Evolutionary conservation across 2,888 invertebrate genomes (phyloP).

Genomic region (Pachydiplax longipennis): DNA sequence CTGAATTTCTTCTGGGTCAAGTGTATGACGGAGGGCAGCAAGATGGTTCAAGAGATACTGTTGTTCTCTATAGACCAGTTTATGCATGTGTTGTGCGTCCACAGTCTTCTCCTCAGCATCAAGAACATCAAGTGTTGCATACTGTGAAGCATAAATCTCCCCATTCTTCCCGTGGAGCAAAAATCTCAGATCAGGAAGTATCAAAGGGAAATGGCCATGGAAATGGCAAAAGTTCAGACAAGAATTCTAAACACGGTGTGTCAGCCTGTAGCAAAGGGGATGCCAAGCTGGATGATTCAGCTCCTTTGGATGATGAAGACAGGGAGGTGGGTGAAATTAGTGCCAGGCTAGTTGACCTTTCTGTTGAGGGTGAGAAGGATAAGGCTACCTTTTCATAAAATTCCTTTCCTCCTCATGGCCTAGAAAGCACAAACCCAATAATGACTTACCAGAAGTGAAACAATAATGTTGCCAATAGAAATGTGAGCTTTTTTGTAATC

Average conservation of each 20-base stretch:
- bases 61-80: slow-evolving; percentile 72
- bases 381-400: neutral
- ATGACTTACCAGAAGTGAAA: slow-evolving; percentile 14
- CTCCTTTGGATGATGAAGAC: slow-evolving; percentile 26
- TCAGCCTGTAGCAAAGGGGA: neutral
- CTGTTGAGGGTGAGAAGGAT: slow-evolving; percentile 1
- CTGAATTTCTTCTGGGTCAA: slow-evolving; percentile 79
- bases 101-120: neutral
- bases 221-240: neutral
- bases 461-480: slow-evolving; percentile 31
- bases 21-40: slow-evolving; percentile 72
- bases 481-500: slow-evolving; percentile 27
- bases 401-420: neutral
- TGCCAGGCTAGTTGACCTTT: slow-evolving; percentile 29
- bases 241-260: neutral
- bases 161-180: neutral
- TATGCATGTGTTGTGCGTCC: slow-evolving; percentile 62
- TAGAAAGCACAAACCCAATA: slow-evolving; percentile 12
- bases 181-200: neutral
- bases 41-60: slow-evolving; percentile 62
- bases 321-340: slow-evolving; percentile 43
- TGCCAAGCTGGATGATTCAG: neutral
- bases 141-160: slow-evolving; percentile 12
- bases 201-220: neutral
- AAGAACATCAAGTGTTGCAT: slow-evolving; percentile 2